Conservation (phyloP, 1,140 invertebrate species). For the Conus betulinus region DNA sequence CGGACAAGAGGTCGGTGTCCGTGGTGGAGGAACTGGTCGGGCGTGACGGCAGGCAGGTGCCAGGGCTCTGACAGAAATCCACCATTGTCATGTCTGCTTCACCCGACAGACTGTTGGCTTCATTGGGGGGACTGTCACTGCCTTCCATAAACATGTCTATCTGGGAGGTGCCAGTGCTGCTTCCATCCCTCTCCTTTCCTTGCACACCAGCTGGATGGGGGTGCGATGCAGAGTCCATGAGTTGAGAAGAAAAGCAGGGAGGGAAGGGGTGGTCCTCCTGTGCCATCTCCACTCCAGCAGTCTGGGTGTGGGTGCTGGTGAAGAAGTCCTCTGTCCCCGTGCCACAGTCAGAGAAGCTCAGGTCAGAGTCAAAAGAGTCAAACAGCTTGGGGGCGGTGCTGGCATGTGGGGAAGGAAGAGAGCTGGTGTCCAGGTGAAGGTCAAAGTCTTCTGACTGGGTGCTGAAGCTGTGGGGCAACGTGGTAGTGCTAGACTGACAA, state of each 20-base stretch:
- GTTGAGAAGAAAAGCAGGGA: no score
- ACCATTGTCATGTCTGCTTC: background rate
- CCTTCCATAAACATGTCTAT: no score
- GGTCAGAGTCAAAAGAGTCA: conserved; percentile 5
- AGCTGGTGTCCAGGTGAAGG: background rate
- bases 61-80: background rate
- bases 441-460: background rate
- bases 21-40: background rate
- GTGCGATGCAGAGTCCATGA: background rate
- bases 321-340: conserved; percentile 21
- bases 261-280: background rate
- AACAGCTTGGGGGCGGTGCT: background rate
- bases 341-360: conserved; percentile 17
- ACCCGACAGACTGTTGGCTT: background rate
- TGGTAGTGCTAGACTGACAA: no score
- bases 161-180: background rate
- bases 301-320: conserved; percentile 21
- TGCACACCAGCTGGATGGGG: background rate
- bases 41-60: background rate
- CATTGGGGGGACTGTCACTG: no score
- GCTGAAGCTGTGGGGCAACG: no score
- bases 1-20: background rate
- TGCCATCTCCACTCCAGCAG: background rate
- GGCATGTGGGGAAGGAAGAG: background rate
- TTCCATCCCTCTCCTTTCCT: no score